Conservation (phyloP, 2,797 vertebrate genomes). For the Lacerta viridis region DNA sequence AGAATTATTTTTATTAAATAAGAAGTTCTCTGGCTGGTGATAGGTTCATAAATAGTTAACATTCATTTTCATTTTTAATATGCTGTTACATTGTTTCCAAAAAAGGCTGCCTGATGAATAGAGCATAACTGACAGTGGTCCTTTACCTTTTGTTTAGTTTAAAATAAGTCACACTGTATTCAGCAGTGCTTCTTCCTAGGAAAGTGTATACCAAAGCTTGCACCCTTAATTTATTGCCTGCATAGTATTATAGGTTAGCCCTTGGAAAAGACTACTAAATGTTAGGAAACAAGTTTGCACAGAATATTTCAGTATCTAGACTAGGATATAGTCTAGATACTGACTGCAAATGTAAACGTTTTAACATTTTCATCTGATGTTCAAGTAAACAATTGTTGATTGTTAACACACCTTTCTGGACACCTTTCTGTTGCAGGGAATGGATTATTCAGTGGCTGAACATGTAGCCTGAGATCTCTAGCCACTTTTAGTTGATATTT, state of each 20-base stretch:
- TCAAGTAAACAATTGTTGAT: neutral
- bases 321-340: neutral
- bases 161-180: neutral
- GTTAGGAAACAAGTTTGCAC: neutral
- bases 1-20: slow-evolving; percentile 2
- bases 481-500: neutral
- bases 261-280: neutral
- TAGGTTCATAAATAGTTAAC: neutral
- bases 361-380: slow-evolving; percentile 7
- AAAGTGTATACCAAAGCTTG: neutral
- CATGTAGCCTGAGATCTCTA: neutral
- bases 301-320: neutral
- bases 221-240: neutral
- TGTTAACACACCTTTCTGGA: neutral
- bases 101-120: neutral
- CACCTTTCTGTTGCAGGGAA: neutral
- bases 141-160: no score
- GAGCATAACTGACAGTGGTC: no score
- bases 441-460: neutral
- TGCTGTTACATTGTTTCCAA: no score
- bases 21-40: neutral
- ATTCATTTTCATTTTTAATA: neutral
- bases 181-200: neutral
- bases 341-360: neutral
- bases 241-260: neutral